Percentiles rank a stretch among this genome's conserved stretches.
Evolutionary conservation across 2,888 invertebrate genomes (phyloP).

Genomic region (Tetragonula carbonaria): DNA sequence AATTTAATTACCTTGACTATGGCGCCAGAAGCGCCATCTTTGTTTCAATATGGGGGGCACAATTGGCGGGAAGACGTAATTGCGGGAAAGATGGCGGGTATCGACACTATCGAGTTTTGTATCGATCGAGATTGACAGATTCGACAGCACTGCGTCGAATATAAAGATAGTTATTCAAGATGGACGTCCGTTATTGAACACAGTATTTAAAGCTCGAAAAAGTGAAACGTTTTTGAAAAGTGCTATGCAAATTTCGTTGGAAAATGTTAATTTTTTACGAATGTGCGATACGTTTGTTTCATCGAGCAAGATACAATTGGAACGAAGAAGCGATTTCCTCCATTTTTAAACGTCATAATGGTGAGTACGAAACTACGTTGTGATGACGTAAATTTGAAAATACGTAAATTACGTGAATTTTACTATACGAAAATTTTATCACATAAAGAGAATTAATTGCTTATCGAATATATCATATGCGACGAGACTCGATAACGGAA

Average conservation of each 20-base stretch:
- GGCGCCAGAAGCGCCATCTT: neutral
- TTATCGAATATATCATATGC: neutral
- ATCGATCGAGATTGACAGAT: neutral
- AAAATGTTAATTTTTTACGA: neutral
- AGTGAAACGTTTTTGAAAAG: neutral
- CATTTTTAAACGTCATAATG: neutral
- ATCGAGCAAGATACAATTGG: neutral
- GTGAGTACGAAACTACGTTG: neutral
- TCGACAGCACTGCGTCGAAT: neutral
- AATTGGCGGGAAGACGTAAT: neutral
- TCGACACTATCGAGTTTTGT: neutral
- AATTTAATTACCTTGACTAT: neutral
- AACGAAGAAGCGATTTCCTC: neutral
- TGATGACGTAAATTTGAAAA: too few species aligned
- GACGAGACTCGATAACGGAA: slow-evolving; percentile 31
- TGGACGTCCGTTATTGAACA: neutral
- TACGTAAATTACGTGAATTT: neutral
- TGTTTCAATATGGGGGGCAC: neutral
- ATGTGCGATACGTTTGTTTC: neutral
- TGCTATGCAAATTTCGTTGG: neutral
- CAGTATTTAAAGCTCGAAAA: neutral
- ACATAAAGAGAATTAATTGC: neutral
- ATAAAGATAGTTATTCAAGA: neutral
- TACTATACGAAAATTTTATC: neutral
- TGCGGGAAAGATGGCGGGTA: neutral